Conservation (phyloP, 2,113 vertebrate species). For the Proterorhinus semilunaris region DNA sequence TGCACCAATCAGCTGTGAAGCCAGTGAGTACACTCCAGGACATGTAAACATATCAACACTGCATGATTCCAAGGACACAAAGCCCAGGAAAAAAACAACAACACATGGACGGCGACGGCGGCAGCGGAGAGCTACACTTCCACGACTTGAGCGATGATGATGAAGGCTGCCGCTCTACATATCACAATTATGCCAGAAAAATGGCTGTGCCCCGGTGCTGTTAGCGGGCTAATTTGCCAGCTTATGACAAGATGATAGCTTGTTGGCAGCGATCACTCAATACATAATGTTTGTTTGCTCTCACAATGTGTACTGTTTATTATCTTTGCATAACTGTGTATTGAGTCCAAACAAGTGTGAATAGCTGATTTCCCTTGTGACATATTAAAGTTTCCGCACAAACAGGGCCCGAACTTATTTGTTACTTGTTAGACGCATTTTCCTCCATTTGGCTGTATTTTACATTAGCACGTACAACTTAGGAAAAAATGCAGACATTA, state of each 20-base stretch:
- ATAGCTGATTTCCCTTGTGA: constrained; percentile 1
- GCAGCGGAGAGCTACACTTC: background rate
- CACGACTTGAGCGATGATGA: constrained; percentile 1
- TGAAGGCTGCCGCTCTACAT: background rate
- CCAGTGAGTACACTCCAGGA: constrained; percentile 6
- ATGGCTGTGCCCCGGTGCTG: background rate
- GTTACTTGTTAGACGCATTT: background rate
- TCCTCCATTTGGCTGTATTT: background rate
- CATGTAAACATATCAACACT: constrained; percentile 13
- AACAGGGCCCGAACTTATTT: background rate
- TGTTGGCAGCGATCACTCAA: constrained; percentile 1
- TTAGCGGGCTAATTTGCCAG: background rate
- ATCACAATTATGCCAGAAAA: constrained; percentile 6
- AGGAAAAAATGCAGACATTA: no score
- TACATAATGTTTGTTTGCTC: constrained; percentile 2
- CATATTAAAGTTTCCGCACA: background rate
- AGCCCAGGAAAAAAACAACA: background rate
- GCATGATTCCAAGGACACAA: constrained; percentile 3
- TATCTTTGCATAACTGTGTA: constrained; percentile 4
- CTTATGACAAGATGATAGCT: constrained; percentile 5
- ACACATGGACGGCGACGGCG: no score
- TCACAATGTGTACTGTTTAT: background rate
- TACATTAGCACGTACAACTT: background rate
- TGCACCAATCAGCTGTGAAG: constrained; percentile 3
- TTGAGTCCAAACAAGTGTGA: background rate